Base-by-base conservation (phyloP, 37 sponge, comb jelly and placozoan species). In the Geodia barretti region DNA sequence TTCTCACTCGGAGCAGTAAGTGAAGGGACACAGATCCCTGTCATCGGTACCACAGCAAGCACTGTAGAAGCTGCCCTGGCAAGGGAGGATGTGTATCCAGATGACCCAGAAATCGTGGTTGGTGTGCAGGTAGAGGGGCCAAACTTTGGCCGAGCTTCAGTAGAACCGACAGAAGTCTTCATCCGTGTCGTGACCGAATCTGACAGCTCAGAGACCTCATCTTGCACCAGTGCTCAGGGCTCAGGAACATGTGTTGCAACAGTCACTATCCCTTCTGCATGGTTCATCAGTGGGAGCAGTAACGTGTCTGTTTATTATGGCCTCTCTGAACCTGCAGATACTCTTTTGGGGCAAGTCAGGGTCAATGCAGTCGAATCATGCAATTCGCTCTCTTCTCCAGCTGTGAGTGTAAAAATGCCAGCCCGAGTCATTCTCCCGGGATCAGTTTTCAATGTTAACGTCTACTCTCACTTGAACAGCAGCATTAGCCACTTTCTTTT, bases 41-140 rank as follows among this genome's bases (percentile, higher is more conserved):
- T 72, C n/a, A 64, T 62, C 21, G 61, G 28, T 5, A 9, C 92
- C 2, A 37, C 77, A 64, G 82, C 80, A 4, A 4, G 20, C 11
- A 60, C 42, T 21, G 64, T 88, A 28, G 61, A 36, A 19, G 84
- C 78, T 2, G 67, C 63, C 11, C 34, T 92, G 21, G 70, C 73
- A 35, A 60, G 75, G 28, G 59, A 70, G 20, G 24, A 40, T 3
- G 64, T 92, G 31, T 80, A 84, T 60, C 41, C 72, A 4, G 88
- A 84, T 58, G 62, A 77, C 8, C 85, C 88, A 19, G 17, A 81
- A 17, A 58, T 92, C 2, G 43, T 69, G 35, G 80, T 92, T 4
- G 78, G 78, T 59, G 37, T 92, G 5, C 92, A 92, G 65, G 88
- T 68, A 1, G 54, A 67, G 31, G 72, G 84, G 11, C 68, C 43